Evolutionary conservation across 2,113 vertebrate species (phyloP), one percentile per base, ranked within the genome.

Genomic region (Dicrurus megarhynchus): DNA sequence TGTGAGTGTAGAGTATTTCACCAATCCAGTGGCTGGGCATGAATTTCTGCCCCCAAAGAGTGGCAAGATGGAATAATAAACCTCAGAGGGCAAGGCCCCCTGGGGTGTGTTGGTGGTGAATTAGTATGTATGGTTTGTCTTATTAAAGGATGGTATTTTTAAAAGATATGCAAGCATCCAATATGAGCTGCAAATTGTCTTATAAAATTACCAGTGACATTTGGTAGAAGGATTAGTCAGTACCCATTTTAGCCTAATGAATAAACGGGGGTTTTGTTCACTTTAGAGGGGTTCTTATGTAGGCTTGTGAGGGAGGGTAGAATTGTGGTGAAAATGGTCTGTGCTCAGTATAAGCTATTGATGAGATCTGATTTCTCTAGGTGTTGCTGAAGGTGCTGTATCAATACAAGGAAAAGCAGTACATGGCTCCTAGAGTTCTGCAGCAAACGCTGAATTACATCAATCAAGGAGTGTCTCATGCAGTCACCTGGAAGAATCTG

Each of bases 371-470:
- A 18, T 96, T 91, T 95, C 82, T 56, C 39, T 87, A 99, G 99
- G 99, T 99, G 91, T 98, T 99, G 97, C 97, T 99, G 97, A 99
- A 99, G 98, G 99, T 99, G 76, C 98, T 99, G 39, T 99, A 99
- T 97, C 99, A 99, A 46, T 99, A 99, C 97, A 99, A 99, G 96
- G 99, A 99, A 96, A 99, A 99, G 96, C 99, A 99, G 92, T 99
- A 99, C 32, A 99, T 99, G 97, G 99, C 99, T 97, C 99, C 99
- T 82, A 98, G 99, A 97, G 99, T 99, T 95, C 98, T 99, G 93
- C 99, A 99, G 96, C 99, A 99, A 97, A 99, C 99, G 1, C 98
- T 99, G 78, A 99, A 99, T 97, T 99, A 99, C 91, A 99, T 99
- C 95, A 99, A 99, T 98, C 99, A 99, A 98, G 99, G 99, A 89